These are phyloP conservation scores for Pseudopipra pipra DNA, from an alignment of 2,113 vertebrate genomes.

Conservation along the genomic window DNA sequence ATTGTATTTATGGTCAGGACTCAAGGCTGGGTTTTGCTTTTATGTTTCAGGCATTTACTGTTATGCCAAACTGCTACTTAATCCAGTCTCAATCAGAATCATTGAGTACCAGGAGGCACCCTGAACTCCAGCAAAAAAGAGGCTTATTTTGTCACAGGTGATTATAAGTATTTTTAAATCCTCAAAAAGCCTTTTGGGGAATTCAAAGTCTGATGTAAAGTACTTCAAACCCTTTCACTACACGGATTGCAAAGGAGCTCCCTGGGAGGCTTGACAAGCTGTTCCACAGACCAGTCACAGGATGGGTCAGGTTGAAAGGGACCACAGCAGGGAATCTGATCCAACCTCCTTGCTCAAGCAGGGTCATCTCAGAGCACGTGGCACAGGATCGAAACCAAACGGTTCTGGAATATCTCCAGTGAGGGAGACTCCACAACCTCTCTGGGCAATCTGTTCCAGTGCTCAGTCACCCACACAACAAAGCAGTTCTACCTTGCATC, in stretches of 20 bases:
- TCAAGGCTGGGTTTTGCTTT: not conserved
- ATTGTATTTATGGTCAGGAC: not conserved
- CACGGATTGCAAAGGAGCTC: rapidly evolving
- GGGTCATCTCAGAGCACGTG: not conserved
- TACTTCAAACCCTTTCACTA: not conserved
- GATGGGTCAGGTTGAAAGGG: too few species aligned
- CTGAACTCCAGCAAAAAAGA: not conserved
- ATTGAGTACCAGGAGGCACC: rapidly evolving
- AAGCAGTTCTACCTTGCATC: not conserved
- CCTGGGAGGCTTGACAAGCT: too few species aligned
- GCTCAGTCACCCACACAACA: not conserved
- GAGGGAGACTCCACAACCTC: not conserved
- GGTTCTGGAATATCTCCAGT: not conserved
- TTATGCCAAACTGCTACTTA: not conserved
- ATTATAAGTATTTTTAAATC: not conserved
- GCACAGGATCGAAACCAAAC: not conserved
- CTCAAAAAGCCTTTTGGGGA: not conserved
- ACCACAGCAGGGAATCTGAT: rapidly evolving
- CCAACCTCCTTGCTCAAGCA: not conserved
- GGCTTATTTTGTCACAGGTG: not conserved
- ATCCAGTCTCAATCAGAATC: not conserved
- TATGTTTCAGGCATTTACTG: not conserved
- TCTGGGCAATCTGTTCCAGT: not conserved
- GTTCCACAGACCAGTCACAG: too few species aligned
- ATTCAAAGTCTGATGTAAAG: rapidly evolving